Evolutionary conservation across 2,888 invertebrate genomes (phyloP), one percentile per base, ranked within the genome.

Genomic region (Amorpha juglandis): DNA sequence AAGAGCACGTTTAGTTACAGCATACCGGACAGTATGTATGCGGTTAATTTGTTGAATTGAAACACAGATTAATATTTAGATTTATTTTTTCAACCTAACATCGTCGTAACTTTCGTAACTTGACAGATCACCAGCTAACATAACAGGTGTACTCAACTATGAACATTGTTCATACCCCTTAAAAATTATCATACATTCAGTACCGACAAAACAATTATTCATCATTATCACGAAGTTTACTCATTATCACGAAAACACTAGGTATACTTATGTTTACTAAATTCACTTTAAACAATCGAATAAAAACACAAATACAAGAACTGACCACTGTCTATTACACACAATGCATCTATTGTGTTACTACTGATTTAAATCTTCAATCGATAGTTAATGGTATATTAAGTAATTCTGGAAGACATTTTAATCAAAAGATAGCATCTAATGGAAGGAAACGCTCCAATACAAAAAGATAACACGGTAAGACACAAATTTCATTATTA

Each of bases 61-160:
- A 91, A 91, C 75, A 78, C 82, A 78, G 69, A 77, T 85, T 82
- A 74, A 80, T 83, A 84, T 91, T 89, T 87, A 86, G 78, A 87
- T 91, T 92, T 92, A 90, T 90, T 90, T 88, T 81, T 91, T 92
- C 92, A 93, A 92, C 90, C 93, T 93, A 93, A 93, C 92, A 92
- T 88, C 86, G 83, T 90, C 85, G 84, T 90, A 91, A 90, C 89
- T 88, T 83, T 87, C 83, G 86, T 90, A 91, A 91, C 89, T 89
- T 83, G 88, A 91, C 87, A 89, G 87, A 85, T 84, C 90, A 92
- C 90, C 90, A 88, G 90, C 91, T 92, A 92, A 84, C 80, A 84
- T 88, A 92, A 92, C 92, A 90, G 91, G 87, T 90, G 88, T 90
- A 91, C 85, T 88, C 84, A 87, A 82, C 87, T 90, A 91, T 90